phyloP scores from a whole-genome alignment of 2,113 vertebrate species.

The Thalassarche chlororhynchos region DNA sequence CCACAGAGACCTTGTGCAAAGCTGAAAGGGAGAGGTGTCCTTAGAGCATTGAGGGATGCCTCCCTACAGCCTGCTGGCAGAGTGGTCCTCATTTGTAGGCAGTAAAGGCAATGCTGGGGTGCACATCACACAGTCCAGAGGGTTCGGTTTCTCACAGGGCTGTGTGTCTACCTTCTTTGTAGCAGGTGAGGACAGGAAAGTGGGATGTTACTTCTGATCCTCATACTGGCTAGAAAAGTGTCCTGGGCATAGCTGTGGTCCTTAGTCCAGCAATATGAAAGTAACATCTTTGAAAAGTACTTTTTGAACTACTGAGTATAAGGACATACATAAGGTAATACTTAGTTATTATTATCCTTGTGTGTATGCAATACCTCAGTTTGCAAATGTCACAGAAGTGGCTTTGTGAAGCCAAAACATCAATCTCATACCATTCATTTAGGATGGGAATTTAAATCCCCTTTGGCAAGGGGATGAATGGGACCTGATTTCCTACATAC shows the following conservation, averaged over 20 bases:
- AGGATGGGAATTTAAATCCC: not conserved
- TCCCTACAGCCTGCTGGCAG: not conserved
- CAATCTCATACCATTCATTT: not conserved
- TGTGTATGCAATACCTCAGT: not conserved
- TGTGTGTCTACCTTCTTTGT: not conserved
- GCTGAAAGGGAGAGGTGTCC: not conserved
- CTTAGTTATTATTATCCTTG: not conserved
- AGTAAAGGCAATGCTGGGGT: not conserved
- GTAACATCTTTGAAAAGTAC: not conserved
- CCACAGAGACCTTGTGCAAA: not conserved
- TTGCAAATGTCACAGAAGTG: not conserved
- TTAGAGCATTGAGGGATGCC: not conserved
- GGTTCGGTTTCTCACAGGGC: not conserved
- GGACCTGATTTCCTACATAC: not conserved
- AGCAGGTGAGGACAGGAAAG: not conserved
- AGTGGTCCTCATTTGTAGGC: fast-evolving
- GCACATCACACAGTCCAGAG: not conserved
- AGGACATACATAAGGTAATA: not conserved
- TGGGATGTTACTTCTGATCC: not conserved
- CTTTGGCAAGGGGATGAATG: not conserved
- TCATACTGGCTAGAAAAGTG: not conserved
- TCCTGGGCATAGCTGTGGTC: not conserved
- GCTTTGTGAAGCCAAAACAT: not conserved
- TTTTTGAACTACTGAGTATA: not conserved
- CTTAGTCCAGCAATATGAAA: not conserved